Conservation (phyloP, 2,113 vertebrate genomes). For the Lampris megalopsis region DNA sequence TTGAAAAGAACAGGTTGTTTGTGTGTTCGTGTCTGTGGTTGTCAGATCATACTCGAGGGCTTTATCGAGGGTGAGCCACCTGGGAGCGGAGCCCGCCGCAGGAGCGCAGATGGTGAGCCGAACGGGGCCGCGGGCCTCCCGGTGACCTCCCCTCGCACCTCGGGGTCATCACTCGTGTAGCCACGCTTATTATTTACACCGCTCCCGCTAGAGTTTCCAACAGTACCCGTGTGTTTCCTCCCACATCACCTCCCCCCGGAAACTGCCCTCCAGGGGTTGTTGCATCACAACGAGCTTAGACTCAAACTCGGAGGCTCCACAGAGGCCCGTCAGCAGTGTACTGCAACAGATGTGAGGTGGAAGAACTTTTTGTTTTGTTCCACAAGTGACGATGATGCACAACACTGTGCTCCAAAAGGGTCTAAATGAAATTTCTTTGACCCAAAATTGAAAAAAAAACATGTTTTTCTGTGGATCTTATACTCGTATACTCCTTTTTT, state of each 20-base stretch:
- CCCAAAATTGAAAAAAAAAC: no score
- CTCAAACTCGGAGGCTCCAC: no score
- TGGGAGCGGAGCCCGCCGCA: slow-evolving; percentile 40
- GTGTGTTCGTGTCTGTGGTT: slow-evolving; percentile 50
- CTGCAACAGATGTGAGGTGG: no score
- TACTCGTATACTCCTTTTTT: no score
- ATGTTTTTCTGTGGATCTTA: no score
- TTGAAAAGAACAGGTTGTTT: slow-evolving; percentile 67
- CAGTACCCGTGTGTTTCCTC: slow-evolving; percentile 1
- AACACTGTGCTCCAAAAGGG: no score
- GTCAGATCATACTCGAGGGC: slow-evolving; percentile 39
- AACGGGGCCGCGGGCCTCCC: slow-evolving; percentile 32
- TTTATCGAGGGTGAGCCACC: slow-evolving; percentile 20
- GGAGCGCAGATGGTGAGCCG: slow-evolving; percentile 28
- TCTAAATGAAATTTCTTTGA: no score
- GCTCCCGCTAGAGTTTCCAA: slow-evolving; percentile 42
- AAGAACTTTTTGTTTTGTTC: no score
- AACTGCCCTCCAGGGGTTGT: slow-evolving; percentile 23
- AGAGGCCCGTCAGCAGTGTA: no score
- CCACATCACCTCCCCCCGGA: slow-evolving; percentile 7
- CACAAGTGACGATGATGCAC: no score
- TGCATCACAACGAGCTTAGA: slow-evolving; percentile 41
- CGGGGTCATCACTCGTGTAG: slow-evolving; percentile 15
- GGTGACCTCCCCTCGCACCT: slow-evolving; percentile 25
- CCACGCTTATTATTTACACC: slow-evolving; percentile 28